Base-by-base conservation (phyloP, 2,888 invertebrate genomes). In the Cecidostiba fungosa region DNA sequence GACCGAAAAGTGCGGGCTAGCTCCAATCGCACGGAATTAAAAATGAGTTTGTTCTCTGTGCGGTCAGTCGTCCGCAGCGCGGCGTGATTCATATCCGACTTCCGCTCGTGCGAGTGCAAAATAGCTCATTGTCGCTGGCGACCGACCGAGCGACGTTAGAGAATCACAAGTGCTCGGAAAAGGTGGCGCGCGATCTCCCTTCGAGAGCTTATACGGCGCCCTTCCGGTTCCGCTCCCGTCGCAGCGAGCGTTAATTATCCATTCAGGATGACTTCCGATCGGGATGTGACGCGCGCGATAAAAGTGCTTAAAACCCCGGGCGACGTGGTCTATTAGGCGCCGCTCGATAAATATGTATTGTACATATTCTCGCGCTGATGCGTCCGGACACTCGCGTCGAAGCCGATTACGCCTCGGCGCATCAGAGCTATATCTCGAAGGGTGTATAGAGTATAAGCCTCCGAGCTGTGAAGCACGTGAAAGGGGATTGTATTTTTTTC, bases 251-350 rank as follows among this genome's bases (percentile, higher is more conserved):
- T 87, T 90, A 90, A 92, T 92, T 91, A 92, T 88, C 89, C 89
- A 92, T 92, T 92, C 91, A 90, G 90, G 89, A 90, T 91, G 90
- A 91, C 91, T 92, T 91, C 90, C 90, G 89, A 91, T 88, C 87
- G 91, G 92, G 91, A 92, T 91, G 89, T 91, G 91, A 91, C 91
- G 91, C 88, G 88, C 84, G 29, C 73, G 47, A 70, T 54, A 80
- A 80, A 72, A 78, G 47, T 66, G 47, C 39, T 36, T 59, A 59
- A 77, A 77, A 77, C 26, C 26, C 43, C 43, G 19, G 26, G 10
- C 43, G 36, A 16, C 77, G 23, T 26, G 32, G 36, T 70, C 32
- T 70, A 36, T 36, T 19, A 19, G 36, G 70, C 32, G 36, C n/a
- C n/a, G 36, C 10, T 70, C 39, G 23, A 19, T n/a, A 36, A 10